A percentile compares a stretch with the other conserved stretches of the same genome.
Evolutionary conservation across 2,113 vertebrate species (phyloP).

Genomic region (Scytalopus superciliaris): DNA sequence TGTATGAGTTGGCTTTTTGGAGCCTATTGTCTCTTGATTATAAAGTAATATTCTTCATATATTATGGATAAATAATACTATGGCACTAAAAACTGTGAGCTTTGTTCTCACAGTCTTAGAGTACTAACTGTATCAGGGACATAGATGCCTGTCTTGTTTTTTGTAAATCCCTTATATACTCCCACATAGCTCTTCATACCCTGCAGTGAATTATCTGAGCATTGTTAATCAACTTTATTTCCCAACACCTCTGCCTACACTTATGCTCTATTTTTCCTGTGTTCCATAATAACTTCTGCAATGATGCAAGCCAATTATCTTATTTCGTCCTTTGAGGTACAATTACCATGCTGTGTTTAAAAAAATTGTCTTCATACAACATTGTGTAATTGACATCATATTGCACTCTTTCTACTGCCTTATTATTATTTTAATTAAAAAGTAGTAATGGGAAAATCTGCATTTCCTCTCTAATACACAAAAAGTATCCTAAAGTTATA

Average conservation of each 20-base stretch:
- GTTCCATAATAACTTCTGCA: not conserved
- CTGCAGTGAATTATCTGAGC: not conserved
- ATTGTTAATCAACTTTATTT: not conserved
- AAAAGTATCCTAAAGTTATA: not conserved
- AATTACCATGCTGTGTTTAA: not conserved
- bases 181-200: not conserved
- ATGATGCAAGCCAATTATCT: not conserved
- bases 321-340: not conserved
- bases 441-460: not conserved
- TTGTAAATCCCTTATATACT: not conserved
- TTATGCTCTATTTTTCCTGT: not conserved
- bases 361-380: not conserved
- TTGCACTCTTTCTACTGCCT: not conserved
- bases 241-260: conserved; percentile 1
- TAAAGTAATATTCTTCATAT: not conserved
- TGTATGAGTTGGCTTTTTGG: not conserved
- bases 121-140: not conserved
- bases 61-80: not conserved
- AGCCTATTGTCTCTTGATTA: not conserved
- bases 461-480: not conserved
- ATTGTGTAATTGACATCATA: not conserved
- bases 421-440: not conserved
- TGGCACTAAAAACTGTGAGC: not conserved
- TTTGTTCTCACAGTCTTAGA: not conserved
- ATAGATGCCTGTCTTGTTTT: not conserved